Base-by-base conservation (phyloP, 2,888 invertebrate species). In the Philaethria dido region DNA sequence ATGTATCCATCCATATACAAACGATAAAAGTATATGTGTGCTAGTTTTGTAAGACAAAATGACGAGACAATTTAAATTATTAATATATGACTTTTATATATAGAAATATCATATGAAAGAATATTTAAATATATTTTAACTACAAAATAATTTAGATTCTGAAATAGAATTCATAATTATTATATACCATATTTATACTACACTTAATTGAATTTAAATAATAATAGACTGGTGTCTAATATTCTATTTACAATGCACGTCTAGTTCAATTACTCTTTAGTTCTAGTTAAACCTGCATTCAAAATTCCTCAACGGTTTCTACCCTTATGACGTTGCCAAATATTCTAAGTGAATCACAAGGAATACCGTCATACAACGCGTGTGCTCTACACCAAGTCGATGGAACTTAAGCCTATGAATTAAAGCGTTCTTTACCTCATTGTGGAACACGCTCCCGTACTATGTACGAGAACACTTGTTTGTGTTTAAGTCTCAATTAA, bases 371-470 rank as follows among this genome's bases (percentile, higher is more conserved):
- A 6, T 20, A 18, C 8, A 39, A 61, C 18, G 20, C 2, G 33
- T 47, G 61, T 47, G 4, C 22, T 11, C n/a, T 14, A 9, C 48
- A 36, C 13, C 14, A 0, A 45, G 63, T 36, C 20, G 60, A 60
- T 60, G 45, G 60, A 55, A 36, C 55, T 55, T 55, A 33, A 16
- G 47, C 39, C 25, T 57, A 48, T 39, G 47, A 9, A 25, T 39
- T 47, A 57, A 57, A 57, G 47, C 55, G 55, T 55, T 57, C 64
- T 48, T 47, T 36, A 47, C 57, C 22, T 57, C 33, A 57, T 47
- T 64, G 47, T 25, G 39, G 33, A 33, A 14, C 20, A 60, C 71
- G 76, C 76, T 75, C 77, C 81, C 83, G 83, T 77, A 79, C 77
- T 74, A 73, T 73, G 70, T 74, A 75, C 73, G 74, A 72, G 45